Conservation (phyloP, 2,888 invertebrate species). For the Hermodice carunculata region DNA sequence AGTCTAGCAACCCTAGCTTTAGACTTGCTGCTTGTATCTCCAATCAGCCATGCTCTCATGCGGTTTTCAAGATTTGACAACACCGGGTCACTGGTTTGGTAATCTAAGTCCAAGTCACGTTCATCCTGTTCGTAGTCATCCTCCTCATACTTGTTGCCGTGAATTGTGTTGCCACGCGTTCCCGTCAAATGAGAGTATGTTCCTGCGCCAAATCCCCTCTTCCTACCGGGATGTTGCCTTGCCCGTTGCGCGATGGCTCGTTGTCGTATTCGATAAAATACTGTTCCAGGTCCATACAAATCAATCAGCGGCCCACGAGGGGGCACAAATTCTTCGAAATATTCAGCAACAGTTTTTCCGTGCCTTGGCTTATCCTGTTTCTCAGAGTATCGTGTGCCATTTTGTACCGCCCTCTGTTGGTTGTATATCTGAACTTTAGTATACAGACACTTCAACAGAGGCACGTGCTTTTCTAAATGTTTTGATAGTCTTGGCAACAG, state of each 20-base stretch:
- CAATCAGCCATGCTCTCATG: conserved; percentile 57
- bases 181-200: background rate
- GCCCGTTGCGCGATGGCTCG: conserved; percentile 26
- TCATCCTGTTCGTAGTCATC: background rate
- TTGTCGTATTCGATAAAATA: conserved; percentile 60
- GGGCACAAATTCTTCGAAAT: background rate
- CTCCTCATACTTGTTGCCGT: background rate
- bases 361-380: background rate
- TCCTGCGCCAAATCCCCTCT: background rate
- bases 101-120: conserved; percentile 24
- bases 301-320: conserved; percentile 58
- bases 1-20: too few relatives aligned
- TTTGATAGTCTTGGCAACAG: conserved; percentile 46
- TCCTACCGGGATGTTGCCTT: background rate
- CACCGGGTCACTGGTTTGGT: conserved; percentile 48
- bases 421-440: conserved; percentile 27
- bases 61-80: conserved; percentile 54
- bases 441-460: conserved; percentile 49
- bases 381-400: too few relatives aligned
- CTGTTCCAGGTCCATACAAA: conserved; percentile 64
- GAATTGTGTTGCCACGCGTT: background rate
- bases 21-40: too few relatives aligned
- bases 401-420: background rate
- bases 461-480: conserved; percentile 37
- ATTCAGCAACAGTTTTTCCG: background rate